These are phyloP conservation scores for Melikaiella ostensackeni DNA, from an alignment of 2,888 invertebrate species.

Conservation along the genomic window DNA sequence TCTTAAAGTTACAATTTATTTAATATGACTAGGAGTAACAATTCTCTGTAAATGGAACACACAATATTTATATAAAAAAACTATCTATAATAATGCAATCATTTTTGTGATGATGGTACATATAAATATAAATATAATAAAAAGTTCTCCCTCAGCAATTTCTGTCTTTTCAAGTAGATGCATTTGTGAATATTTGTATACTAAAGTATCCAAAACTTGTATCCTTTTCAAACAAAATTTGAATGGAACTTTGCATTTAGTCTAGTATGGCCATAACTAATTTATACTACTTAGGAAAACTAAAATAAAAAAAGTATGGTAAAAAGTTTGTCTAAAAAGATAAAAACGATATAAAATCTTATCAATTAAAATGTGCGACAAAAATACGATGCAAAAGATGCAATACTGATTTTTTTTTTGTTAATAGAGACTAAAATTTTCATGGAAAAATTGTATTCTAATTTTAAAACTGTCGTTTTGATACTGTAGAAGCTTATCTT, in stretches of 20 bases:
- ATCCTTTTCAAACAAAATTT: background rate
- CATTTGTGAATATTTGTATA: background rate
- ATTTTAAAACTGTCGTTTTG: background rate
- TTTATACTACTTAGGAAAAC: background rate
- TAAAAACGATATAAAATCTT: slow-evolving; percentile 6
- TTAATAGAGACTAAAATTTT: background rate
- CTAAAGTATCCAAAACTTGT: background rate
- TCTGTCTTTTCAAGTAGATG: background rate
- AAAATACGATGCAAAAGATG: background rate
- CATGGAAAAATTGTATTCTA: background rate
- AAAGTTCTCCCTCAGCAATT: background rate
- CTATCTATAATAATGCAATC: slow-evolving; percentile 1
- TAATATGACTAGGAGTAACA: slow-evolving; percentile 37
- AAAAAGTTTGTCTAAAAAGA: background rate
- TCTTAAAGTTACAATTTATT: slow-evolving; percentile 28
- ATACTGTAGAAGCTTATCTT: background rate
- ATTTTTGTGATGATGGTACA: background rate
- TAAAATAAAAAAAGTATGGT: slow-evolving; percentile 1
- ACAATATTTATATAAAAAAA: slow-evolving; percentile 15
- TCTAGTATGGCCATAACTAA: background rate
- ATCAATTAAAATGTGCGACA: background rate
- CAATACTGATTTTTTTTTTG: background rate
- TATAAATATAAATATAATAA: background rate
- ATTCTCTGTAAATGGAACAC: slow-evolving; percentile 27
- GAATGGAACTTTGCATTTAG: background rate